These are phyloP conservation scores for Heliocidaris erythrogramma DNA, from an alignment of 35 echinoderm and acorn worm genomes.

Conservation along the genomic window DNA sequence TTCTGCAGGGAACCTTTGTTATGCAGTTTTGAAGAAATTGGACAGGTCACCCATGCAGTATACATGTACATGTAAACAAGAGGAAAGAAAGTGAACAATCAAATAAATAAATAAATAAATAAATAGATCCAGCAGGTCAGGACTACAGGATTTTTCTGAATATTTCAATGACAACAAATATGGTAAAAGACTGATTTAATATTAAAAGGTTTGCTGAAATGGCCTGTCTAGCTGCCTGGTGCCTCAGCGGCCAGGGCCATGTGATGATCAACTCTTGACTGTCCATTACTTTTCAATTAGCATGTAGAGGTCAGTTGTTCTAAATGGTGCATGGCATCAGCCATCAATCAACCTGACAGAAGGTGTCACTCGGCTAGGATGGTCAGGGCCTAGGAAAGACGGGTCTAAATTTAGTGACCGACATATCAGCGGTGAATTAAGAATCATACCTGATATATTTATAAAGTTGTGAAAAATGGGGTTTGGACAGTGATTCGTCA, in stretches of 20 bases:
- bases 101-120: not conserved
- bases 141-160: not conserved
- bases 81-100: not conserved
- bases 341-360: not conserved
- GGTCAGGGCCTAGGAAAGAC: not conserved
- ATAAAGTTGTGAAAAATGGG: not conserved
- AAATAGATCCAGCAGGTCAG: not conserved
- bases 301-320: constrained; percentile 8
- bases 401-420: not conserved
- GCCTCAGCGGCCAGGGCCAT: not conserved
- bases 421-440: not conserved
- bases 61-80: too few species aligned
- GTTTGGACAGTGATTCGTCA: not conserved
- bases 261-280: not conserved
- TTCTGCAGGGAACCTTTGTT: not conserved
- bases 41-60: not conserved
- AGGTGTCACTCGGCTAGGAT: not conserved
- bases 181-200: not conserved
- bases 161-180: not conserved
- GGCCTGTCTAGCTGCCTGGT: not conserved
- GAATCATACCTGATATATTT: not conserved
- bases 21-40: not conserved
- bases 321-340: constrained; percentile 2
- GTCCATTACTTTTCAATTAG: constrained; percentile 12
- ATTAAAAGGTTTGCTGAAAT: not conserved